Conservation (phyloP, 2,797 vertebrate species). For the Pteronotus mesoamericanus region DNA sequence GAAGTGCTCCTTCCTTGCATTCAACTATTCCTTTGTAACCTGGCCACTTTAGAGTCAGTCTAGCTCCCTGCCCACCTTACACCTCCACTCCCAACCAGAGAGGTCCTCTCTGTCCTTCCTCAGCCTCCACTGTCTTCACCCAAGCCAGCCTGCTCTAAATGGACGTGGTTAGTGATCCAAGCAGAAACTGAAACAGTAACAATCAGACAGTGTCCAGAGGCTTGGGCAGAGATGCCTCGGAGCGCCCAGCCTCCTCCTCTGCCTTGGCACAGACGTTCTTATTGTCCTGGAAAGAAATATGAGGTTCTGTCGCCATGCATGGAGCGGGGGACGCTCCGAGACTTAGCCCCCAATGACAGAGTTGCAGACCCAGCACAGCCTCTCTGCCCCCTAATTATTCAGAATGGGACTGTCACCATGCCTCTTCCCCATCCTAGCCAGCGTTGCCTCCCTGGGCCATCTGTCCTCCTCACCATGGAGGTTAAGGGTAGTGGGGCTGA, state of each 20-base stretch:
- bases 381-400: constrained; percentile 22
- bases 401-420: not conserved
- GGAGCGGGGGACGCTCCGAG: not conserved
- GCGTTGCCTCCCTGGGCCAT: not conserved
- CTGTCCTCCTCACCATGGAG: constrained; percentile 24
- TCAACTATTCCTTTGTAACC: constrained; percentile 22
- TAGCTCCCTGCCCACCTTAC: constrained; percentile 13
- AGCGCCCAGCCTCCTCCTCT: constrained; percentile 64
- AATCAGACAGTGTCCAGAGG: constrained; percentile 74
- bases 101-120: constrained; percentile 38
- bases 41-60: constrained; percentile 40
- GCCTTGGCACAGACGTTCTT: constrained; percentile 72
- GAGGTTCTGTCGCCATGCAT: constrained; percentile 48
- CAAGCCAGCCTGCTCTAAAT: constrained; percentile 63
- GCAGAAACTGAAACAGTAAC: constrained; percentile 68
- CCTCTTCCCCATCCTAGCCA: constrained; percentile 21
- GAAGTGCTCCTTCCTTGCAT: constrained; percentile 16
- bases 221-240: constrained; percentile 69
- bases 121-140: constrained; percentile 23
- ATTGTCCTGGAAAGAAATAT: constrained; percentile 70
- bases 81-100: not conserved
- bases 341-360: constrained; percentile 34
- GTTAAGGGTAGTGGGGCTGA: not conserved
- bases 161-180: constrained; percentile 55
- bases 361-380: not conserved